Percentiles rank a stretch among this genome's conserved stretches.
These are phyloP conservation scores for Semnornis frantzii DNA, from an alignment of 2,113 vertebrate species.

Conservation along the genomic window DNA sequence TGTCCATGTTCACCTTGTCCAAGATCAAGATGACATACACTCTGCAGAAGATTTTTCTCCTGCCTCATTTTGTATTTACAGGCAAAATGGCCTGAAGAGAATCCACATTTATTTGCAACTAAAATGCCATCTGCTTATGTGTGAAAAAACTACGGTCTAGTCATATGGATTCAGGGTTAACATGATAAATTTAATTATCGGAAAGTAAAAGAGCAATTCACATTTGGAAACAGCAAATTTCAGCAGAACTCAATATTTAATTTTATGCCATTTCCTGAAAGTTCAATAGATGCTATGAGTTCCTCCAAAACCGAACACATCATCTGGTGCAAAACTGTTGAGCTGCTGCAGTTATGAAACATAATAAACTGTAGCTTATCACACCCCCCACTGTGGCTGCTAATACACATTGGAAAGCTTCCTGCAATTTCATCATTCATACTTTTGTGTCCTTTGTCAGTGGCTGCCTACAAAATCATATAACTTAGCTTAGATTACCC, in stretches of 20 bases:
- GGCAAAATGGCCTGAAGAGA: neutral
- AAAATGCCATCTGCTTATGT: conserved; percentile 19
- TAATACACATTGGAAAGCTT: neutral
- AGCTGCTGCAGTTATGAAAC: neutral
- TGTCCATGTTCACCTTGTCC: neutral
- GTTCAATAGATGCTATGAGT: neutral
- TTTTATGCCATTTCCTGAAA: neutral
- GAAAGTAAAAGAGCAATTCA: conserved; percentile 34
- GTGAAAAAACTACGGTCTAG: neutral
- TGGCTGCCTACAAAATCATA: neutral
- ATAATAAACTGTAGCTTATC: neutral
- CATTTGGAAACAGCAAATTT: neutral
- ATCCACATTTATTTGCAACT: neutral
- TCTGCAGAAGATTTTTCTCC: neutral
- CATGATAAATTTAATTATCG: neutral
- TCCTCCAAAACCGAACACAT: neutral
- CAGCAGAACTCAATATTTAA: neutral
- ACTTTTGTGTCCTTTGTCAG: neutral
- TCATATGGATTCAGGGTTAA: neutral
- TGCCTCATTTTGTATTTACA: neutral
- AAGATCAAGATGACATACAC: neutral
- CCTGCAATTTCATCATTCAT: neutral
- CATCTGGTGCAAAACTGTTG: neutral
- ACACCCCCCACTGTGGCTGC: neutral
- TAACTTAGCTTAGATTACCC: neutral